A percentile compares a stretch with the other conserved stretches of the same genome.
Conservation (phyloP, 2,797 vertebrate species). For the Gadopsis marmoratus region DNA sequence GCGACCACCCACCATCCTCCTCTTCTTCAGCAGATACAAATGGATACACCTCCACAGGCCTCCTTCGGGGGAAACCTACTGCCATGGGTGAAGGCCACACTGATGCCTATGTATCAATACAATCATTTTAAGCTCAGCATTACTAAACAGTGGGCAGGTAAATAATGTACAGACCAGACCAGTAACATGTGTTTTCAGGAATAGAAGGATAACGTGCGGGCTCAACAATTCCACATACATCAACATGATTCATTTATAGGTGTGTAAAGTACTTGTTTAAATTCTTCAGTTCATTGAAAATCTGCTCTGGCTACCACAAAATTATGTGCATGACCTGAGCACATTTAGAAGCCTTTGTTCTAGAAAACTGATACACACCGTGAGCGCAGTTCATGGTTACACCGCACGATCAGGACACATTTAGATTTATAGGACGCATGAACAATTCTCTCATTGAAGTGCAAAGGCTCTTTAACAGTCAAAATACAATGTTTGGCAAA, state of each 20-base stretch:
- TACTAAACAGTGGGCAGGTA: slow-evolving; percentile 2
- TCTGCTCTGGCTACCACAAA: slow-evolving; percentile 49
- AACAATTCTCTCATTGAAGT: not conserved
- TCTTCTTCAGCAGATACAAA: slow-evolving; percentile 50
- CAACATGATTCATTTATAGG: slow-evolving; percentile 44
- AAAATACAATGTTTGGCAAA: slow-evolving; percentile 12
- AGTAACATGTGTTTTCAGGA: not conserved
- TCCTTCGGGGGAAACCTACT: slow-evolving; percentile 19
- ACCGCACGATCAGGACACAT: slow-evolving; percentile 10
- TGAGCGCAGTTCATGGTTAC: slow-evolving; percentile 31
- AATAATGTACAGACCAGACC: not conserved
- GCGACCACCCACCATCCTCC: slow-evolving; percentile 36
- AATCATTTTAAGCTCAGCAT: slow-evolving; percentile 7
- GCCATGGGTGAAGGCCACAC: slow-evolving; percentile 20
- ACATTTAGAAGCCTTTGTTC: slow-evolving; percentile 27
- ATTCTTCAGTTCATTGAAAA: slow-evolving; percentile 57
- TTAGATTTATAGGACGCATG: slow-evolving; percentile 6
- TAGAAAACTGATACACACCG: slow-evolving; percentile 43
- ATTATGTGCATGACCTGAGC: slow-evolving; percentile 67
- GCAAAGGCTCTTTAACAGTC: not conserved
- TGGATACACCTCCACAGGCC: slow-evolving; percentile 36
- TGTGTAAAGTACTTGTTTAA: slow-evolving; percentile 38
- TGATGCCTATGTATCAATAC: not conserved
- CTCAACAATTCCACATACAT: slow-evolving; percentile 31
- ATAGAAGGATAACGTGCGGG: not conserved